Conservation (phyloP, 1,140 invertebrate genomes). For the Antheraea pernyi region DNA sequence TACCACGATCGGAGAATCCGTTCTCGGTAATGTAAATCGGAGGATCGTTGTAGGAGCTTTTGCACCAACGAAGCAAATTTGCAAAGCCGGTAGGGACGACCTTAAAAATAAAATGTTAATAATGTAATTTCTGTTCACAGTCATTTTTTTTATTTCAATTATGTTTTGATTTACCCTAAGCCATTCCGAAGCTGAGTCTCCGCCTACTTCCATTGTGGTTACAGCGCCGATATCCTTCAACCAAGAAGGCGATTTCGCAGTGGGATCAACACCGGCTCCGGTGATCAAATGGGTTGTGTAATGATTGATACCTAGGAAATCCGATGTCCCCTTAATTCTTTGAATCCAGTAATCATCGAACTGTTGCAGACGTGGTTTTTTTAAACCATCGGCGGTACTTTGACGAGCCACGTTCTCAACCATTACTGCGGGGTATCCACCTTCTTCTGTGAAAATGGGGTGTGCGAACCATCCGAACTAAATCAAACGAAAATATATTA, state of each 20-base stretch:
- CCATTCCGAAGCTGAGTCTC: conserved; percentile 73
- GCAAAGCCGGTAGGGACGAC: conserved; percentile 81
- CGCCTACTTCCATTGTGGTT: conserved; percentile 66
- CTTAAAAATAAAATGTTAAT: conserved; percentile 33
- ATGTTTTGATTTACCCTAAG: conserved; percentile 52
- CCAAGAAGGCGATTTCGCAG: conserved; percentile 72
- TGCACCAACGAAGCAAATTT: conserved; percentile 80
- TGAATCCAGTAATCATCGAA: conserved; percentile 74
- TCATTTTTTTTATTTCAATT: conserved; percentile 12
- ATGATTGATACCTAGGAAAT: conserved; percentile 79
- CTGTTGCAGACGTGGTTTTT: conserved; percentile 69
- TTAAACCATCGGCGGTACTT: conserved; percentile 72
- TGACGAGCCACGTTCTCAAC: conserved; percentile 71
- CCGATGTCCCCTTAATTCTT: conserved; percentile 74
- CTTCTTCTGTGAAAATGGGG: conserved; percentile 80
- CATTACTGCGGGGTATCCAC: conserved; percentile 82
- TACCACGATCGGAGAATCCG: conserved; percentile 77
- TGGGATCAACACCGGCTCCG: conserved; percentile 61
- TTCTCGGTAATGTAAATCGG: conserved; percentile 84
- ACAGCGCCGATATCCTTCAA: conserved; percentile 73
- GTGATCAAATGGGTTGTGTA: conserved; percentile 73
- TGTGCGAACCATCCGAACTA: conserved; percentile 82
- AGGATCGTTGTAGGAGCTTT: conserved; percentile 80
- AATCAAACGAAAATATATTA: conserved; percentile 22
- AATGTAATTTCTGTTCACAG: neutral